Evolutionary conservation across 2,888 invertebrate genomes (phyloP), one percentile per base, ranked within the genome.

Genomic region (Teleiodes luculella): DNA sequence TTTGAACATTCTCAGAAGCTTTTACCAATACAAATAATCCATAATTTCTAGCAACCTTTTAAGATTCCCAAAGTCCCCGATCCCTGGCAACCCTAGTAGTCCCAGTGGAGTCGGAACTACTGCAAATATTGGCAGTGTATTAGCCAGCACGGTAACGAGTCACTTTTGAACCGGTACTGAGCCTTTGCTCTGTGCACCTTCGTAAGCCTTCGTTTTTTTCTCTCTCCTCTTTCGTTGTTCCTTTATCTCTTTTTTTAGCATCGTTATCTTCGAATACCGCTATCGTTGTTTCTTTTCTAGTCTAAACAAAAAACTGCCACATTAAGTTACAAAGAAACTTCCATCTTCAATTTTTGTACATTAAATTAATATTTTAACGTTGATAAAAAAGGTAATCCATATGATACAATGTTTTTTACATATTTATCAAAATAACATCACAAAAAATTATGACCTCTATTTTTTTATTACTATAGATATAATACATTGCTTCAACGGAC

Each of bases 51-150:
- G 24, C 3, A 24, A 24, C 24, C 24, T 24, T 24, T 24, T 24
- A 24, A 28, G 20, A 43, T n/a, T 43, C 43, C 13, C 43, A 3
- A 43, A 43, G 43, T 43, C 43, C 13, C 24, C 18, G 3, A 18
- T 8, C 13, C n/a, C 33, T 33, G n/a, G 28, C 43, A 46, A 31
- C 70, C 75, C 70, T 66, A 62, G 69, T 70, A 64, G 67, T 74
- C 77, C 76, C 73, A 52, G 53, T 62, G 72, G 80, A 76, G 74
- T 70, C 69, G 69, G 66, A 66, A 65, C 68, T 68, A 67, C 67
- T 55, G 68, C 82, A 84, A 86, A 86, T 86, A 86, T 86, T 84
- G 83, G 79, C 76, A 75, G 68, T 80, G 79, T 82, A 83, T 85
- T 83, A 85, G 78, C 67, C 71, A 70, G 68, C 64, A 68, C 67